Conservation (phyloP, 2,113 vertebrate genomes). For the Manacus vitellinus region DNA sequence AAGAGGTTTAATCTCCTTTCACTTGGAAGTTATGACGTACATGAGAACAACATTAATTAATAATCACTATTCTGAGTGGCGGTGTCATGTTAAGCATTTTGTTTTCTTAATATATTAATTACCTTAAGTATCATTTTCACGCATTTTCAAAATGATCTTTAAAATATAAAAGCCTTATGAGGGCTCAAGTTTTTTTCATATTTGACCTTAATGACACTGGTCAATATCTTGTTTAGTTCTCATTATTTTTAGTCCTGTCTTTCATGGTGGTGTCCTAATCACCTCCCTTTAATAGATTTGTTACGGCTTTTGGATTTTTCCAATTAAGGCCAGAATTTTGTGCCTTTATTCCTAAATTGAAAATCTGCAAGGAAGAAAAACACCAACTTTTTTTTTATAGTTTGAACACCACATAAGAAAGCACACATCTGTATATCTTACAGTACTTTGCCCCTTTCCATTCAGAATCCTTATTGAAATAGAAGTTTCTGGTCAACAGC, state of each 20-base stretch:
- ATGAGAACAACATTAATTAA: not conserved
- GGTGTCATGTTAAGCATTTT: not conserved
- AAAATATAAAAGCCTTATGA: not conserved
- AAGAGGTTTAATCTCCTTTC: not conserved
- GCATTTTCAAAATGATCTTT: not conserved
- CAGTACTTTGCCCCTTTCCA: not conserved
- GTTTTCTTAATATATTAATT: not conserved
- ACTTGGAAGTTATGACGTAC: fast-evolving
- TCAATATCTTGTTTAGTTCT: not conserved
- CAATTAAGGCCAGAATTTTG: not conserved
- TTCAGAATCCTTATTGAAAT: not conserved
- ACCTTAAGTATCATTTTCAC: not conserved
- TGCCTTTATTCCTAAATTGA: not conserved
- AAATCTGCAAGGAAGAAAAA: not conserved
- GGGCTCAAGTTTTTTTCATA: not conserved
- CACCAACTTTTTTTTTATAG: not conserved
- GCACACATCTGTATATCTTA: fast-evolving
- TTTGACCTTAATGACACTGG: not conserved
- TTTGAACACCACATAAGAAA: fast-evolving
- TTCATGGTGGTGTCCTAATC: not conserved
- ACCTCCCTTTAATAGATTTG: not conserved
- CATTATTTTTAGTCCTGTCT: not conserved
- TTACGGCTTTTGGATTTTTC: not conserved
- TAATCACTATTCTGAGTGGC: not conserved
- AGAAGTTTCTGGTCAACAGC: not conserved